Evolutionary conservation across 2,113 vertebrate genomes (phyloP), one percentile per base, ranked within the genome.

Genomic region (Rhadina sibilatrix): DNA sequence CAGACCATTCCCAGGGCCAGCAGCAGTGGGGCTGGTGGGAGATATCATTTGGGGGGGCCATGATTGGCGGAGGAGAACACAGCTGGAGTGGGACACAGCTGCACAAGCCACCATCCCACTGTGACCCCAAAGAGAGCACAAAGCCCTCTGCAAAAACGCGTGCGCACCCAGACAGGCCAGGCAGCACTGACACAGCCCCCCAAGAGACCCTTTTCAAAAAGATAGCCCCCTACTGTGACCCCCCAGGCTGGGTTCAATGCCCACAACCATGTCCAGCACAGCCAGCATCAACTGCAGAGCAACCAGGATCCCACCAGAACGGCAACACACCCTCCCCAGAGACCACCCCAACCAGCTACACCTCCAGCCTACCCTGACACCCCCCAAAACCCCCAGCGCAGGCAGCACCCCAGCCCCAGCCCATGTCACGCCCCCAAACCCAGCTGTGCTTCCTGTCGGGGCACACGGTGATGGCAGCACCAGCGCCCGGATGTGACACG

Each of bases 401-500:
- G 53, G 87, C 83, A 72, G 83, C 69, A 61, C 31, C 65, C 75
- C 61, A 22, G 30, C 7, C 33, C 80, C 2, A 0, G 21, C 47
- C 57, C 71, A 4, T 2, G 15, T n/a, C 76, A 44, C 60, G 60
- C 17, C 82, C 68, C 49, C 78, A 38, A 84, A 72, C 33, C 31
- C 78, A 56, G 89, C 31, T 9, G 2, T 7, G 61, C 66, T 96
- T 96, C 95, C 95, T 96, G 94, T 77, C 8, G 1, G 85, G 91
- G 91, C 79, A 90, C 91, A 82, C 31, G 0, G 35, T 0, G n/a
- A 28, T 86, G 94, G 92, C 94, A 94, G 69, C 9, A 2, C 70
- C 93, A 93, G 95, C 46, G 2, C 40, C 95, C 95, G 95, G 95
- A 96, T 96, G 92, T 88, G 92, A 95, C 92, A 96, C 11, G 35